Evolutionary conservation across 2,888 invertebrate genomes (phyloP).

Genomic region (Pinctada fucata): DNA sequence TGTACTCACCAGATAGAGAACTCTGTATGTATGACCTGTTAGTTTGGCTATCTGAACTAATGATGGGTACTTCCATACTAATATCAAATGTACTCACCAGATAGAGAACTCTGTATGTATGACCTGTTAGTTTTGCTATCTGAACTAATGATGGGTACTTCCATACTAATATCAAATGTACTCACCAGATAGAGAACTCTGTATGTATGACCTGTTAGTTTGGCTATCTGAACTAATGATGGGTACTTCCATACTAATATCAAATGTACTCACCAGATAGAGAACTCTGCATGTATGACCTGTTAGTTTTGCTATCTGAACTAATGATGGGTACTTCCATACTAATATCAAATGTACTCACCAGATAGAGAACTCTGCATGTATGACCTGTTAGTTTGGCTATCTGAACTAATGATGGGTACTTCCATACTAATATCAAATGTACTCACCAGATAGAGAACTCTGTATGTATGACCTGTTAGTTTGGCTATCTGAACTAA

Average conservation of each 20-base stretch:
- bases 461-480: conserved; percentile 97
- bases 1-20: too few species aligned
- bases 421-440: conserved; percentile 80
- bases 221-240: conserved; percentile 96
- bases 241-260: conserved; percentile 86
- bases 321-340: conserved; percentile 93
- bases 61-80: too few species aligned
- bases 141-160: too few species aligned
- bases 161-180: too few species aligned
- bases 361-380: conserved; percentile 93
- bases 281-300: conserved; percentile 97
- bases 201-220: conserved; percentile 96
- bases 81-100: too few species aligned
- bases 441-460: conserved; percentile 86
- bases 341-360: conserved; percentile 51
- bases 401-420: conserved; percentile 96
- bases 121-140: too few species aligned
- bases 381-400: conserved; percentile 98
- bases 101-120: too few species aligned
- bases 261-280: conserved; percentile 82
- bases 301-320: conserved; percentile 96
- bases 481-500: conserved; percentile 97
- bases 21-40: too few species aligned
- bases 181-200: conserved; percentile 90
- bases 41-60: too few species aligned